Evolutionary conservation across 2,113 vertebrate species (phyloP), one percentile per base, ranked within the genome.

Genomic region (Oncorhynchus gorbuscha): DNA sequence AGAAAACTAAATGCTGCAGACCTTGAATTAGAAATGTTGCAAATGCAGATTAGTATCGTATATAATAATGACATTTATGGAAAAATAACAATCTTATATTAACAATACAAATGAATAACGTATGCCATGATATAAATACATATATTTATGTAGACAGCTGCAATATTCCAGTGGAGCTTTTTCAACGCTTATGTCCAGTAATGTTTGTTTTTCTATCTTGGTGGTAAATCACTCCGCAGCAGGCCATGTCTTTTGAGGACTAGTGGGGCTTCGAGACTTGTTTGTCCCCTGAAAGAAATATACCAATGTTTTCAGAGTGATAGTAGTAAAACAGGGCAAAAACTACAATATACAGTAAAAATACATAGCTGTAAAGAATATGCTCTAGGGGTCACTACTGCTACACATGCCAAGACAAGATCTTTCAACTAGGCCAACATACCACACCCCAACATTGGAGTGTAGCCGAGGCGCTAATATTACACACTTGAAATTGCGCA

Each of bases 91-190:
- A 91, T 45, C 39, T 45, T 45, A 45, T 90, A 91, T 87, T 69
- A 88, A 83, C 75, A 89, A 84, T 87, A 88, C 82, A 82, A 87
- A 89, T 87, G 82, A 79, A 88, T 75, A 73, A 81, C 79, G 80
- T 81, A 82, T 84, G 75, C 67, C 78, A 87, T 80, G 76, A 84
- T 87, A 90, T 87, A 89, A 90, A 91, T 92, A 92, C 32, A 86
- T 85, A 83, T 83, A 79, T 87, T 86, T 81, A 79, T 74, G 64
- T 79, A 74, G 72, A 83, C 62, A 51, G 68, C 77, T 61, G 59
- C 73, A 87, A 3, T 55, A 85, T 91, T 94, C 90, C 92, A 92
- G 90, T 92, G 90, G 87, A 90, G 83, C 84, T 75, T 82, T 82
- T 77, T 84, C 61, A 78, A 69, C 82, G 84, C 83, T 82, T 81